Base-by-base conservation (phyloP, 2,797 vertebrate genomes). In the Acanthiza pusilla region DNA sequence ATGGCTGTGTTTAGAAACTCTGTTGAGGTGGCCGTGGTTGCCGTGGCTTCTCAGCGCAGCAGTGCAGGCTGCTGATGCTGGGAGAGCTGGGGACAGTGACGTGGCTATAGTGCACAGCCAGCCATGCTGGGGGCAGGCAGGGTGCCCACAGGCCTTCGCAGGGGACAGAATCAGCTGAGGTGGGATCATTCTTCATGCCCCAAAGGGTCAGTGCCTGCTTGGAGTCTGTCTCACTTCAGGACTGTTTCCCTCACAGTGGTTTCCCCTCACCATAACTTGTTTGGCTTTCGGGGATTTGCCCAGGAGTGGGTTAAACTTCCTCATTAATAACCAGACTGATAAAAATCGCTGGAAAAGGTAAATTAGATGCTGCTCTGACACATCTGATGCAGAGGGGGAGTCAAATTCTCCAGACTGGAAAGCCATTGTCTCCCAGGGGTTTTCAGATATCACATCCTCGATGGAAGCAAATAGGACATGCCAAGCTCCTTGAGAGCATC, bases 351-450 rank as follows among this genome's bases (percentile, higher is more conserved):
- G 45, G 80, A 93, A 94, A 96, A 94, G 89, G 89, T 84, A 96
- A 92, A 93, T 82, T 66, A 91, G 96, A 90, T 86, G 60, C 82
- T 96, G 57, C 82, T 95, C 75, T 97, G 97, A 96, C 94, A 96
- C 58, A 81, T 93, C 82, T 93, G 85, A 96, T 96, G 61, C 80
- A 94, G 82, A 92, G 86, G 63, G 51, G 76, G 88, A 88, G 85
- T 68, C 83, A 87, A 57, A 94, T 89, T 57, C 61, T 93, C 70
- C 91, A 80, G 81, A 68, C 51, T 94, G 90, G 84, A 94, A 85
- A 95, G 65, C 61, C 13, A 9, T 45, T 67, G 53, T 65, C 40
- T 95, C 95, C 90, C 93, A 80, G 58, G 89, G 55, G 74, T 65
- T 91, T 96, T 96, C 88, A 89, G 77, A 72, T 93, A 78, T 42